phyloP scores from a whole-genome alignment of 2,797 vertebrate genomes.

The Crocodylus rhombifer region DNA sequence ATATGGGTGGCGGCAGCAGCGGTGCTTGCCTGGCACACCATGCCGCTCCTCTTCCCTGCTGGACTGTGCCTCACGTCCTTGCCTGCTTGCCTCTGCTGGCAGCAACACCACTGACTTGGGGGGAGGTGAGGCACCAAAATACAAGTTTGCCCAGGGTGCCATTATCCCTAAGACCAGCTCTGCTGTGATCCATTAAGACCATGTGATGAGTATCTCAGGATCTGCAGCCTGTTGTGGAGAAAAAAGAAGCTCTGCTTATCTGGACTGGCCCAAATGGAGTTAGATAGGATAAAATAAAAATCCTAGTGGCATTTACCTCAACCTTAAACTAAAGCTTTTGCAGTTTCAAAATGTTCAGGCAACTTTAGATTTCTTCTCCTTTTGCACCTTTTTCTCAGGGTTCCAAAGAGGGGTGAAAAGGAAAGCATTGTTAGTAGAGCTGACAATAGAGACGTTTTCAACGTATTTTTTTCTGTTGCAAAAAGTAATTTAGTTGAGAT shows the following conservation, averaged over 20 bases:
- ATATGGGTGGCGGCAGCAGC: no score
- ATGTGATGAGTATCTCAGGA: accelerated
- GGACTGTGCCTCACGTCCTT: no score
- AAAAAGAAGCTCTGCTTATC: background rate
- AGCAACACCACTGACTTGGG: no score
- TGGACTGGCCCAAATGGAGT: background rate
- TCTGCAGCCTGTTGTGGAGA: background rate
- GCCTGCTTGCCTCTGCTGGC: no score
- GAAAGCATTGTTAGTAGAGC: conserved; percentile 22
- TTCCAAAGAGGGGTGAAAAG: conserved; percentile 49
- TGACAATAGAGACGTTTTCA: conserved; percentile 34
- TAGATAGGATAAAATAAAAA: background rate
- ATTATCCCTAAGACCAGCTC: no score
- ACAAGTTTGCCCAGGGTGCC: no score
- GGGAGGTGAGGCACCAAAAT: no score
- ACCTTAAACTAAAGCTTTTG: background rate
- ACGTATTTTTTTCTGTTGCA: conserved; percentile 12
- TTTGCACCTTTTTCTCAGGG: conserved; percentile 33
- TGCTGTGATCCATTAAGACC: background rate
- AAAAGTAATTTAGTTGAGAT: conserved; percentile 31
- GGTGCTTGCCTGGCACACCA: no score
- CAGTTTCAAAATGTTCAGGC: background rate
- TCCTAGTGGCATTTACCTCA: background rate
- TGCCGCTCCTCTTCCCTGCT: no score
- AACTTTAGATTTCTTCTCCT: conserved; percentile 8